These are phyloP conservation scores for Henicopernis longicauda DNA, from an alignment of 2,113 vertebrate genomes.

Conservation along the genomic window DNA sequence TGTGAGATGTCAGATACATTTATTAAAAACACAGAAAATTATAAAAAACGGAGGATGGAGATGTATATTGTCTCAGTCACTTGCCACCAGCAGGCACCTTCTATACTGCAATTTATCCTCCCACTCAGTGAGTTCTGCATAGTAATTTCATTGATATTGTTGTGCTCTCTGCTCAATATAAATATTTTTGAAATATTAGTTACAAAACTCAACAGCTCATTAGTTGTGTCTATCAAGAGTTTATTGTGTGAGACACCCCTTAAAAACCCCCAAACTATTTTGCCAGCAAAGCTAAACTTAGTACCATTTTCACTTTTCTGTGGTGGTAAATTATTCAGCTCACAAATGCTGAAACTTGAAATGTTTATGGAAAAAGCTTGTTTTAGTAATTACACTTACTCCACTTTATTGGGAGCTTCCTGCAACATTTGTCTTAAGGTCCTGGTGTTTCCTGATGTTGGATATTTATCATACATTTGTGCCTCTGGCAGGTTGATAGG, in stretches of 20 bases:
- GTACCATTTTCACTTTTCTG: neutral
- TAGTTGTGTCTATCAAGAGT: neutral
- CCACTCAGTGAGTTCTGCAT: conserved; percentile 15
- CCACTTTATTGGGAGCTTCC: neutral
- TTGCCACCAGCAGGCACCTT: conserved; percentile 9
- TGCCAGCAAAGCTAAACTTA: neutral
- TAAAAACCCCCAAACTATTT: neutral
- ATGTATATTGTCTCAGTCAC: conserved; percentile 16
- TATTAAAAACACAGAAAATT: conserved; percentile 43
- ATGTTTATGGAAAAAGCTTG: conserved; percentile 20
- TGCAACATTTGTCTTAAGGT: neutral
- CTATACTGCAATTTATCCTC: conserved; percentile 9
- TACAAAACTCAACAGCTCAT: neutral
- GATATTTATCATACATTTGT: neutral
- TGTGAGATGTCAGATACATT: conserved; percentile 34
- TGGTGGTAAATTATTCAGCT: conserved; percentile 30
- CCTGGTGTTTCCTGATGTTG: neutral
- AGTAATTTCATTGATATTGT: conserved; percentile 35
- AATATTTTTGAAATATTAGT: conserved; percentile 7
- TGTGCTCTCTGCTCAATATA: neutral
- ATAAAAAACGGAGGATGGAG: conserved; percentile 28
- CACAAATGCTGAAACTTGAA: conserved; percentile 5
- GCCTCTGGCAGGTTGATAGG: neutral
- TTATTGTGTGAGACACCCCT: neutral
- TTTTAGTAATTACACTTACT: conserved; percentile 8